Evolutionary conservation across 2,113 vertebrate genomes (phyloP), one percentile per base, ranked within the genome.

Genomic region (Puma concolor): DNA sequence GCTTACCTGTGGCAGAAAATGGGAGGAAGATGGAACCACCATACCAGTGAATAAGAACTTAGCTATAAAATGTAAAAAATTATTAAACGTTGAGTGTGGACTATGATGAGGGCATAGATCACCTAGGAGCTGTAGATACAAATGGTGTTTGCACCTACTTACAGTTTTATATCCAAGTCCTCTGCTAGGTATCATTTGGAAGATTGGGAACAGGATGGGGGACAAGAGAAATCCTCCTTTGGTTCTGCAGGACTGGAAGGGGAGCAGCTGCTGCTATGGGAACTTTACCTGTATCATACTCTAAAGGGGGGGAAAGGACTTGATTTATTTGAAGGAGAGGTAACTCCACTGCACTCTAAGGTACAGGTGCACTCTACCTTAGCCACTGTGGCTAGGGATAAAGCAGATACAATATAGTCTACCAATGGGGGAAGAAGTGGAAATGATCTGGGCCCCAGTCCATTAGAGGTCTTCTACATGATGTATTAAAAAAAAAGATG

Each of bases 41-140:
- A 92, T 52, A 76, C 29, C 91, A 67, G 72, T 15, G 29, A 93
- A 63, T 12, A 95, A 92, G 36, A 91, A 84, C 90, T 88, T 12
- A 50, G 41, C 19, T 50, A 36, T 69, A 94, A 85, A 27, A 60
- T 69, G 36, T 57, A 91, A 80, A 12, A 63, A 52, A 88, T 91
- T 80, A 41, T 94, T 80, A 90, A 72, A 77, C 2, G 9, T 60
- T 83, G 64, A 83, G 2, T 96, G 29, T 94, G 82, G n/a, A 21
- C 33, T 88, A 57, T n/a, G 11, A 48, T 79, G 38, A 92, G 25
- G n/a, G 1, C 69, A 52, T 79, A 71, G 84, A 57, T 57, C 25
- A n/a, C 5, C 2, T 48, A 77, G 27, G 41, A 89, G 33, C 60
- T 60, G 7, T 6, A 60, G 72, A 79, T 14, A 76, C 13, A 83